These are phyloP conservation scores for Haliclona indistincta DNA, from an alignment of 37 sponge, comb jelly and placozoan species.

Conservation along the genomic window DNA sequence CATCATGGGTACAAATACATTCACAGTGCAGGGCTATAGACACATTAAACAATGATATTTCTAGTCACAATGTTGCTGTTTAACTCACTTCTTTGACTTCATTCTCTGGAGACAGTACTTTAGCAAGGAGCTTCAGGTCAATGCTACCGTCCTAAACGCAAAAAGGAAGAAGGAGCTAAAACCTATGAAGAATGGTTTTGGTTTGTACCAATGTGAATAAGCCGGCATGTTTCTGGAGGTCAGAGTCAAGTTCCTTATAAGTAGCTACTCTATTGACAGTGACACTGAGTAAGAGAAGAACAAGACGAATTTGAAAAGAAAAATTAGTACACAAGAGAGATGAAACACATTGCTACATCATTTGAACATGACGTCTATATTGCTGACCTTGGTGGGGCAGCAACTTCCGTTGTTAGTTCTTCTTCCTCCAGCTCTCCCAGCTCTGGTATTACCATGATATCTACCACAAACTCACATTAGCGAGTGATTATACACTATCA, in stretches of 20 bases:
- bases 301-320: constrained; percentile 6
- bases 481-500: not conserved
- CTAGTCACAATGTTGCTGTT: too few relatives aligned
- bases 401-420: constrained; percentile 48
- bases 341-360: not conserved
- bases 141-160: constrained; percentile 51
- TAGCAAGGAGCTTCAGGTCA: constrained; percentile 67
- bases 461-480: not conserved
- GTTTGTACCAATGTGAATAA: constrained; percentile 55
- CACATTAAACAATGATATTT: too few relatives aligned
- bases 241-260: constrained; percentile 72
- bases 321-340: too few relatives aligned
- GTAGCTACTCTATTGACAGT: constrained; percentile 58
- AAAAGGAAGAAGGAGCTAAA: not conserved
- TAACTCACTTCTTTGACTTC: constrained; percentile 59
- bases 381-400: constrained; percentile 61
- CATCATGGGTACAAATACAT: too few relatives aligned
- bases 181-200: not conserved
- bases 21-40: too few relatives aligned
- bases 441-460: constrained; percentile 68
- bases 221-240: constrained; percentile 63
- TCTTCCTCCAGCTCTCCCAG: constrained; percentile 74
- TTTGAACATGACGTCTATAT: not conserved
- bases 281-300: constrained; percentile 23
- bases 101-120: constrained; percentile 56